These are phyloP conservation scores for Wasmannia auropunctata DNA, from an alignment of 1,140 invertebrate genomes.

Conservation along the genomic window DNA sequence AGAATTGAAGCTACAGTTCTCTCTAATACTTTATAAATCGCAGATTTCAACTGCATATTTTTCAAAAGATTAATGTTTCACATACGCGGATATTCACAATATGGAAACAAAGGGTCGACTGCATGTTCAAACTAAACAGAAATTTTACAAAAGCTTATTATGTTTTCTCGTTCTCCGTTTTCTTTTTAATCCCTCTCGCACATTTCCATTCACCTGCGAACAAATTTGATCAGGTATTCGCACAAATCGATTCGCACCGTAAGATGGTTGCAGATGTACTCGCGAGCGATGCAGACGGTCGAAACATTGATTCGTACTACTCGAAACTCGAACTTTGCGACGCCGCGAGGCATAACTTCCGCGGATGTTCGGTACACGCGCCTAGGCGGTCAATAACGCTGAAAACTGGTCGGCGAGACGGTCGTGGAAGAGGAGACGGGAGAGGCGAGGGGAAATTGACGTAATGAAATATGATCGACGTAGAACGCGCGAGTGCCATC, in stretches of 20 bases:
- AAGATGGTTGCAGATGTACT: background rate
- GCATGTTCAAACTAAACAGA: background rate
- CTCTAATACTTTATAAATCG: slow-evolving; percentile 18
- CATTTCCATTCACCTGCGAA: background rate
- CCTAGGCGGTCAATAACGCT: slow-evolving; percentile 42
- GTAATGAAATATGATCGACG: slow-evolving; percentile 59
- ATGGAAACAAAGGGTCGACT: background rate
- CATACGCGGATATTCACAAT: too few relatives aligned
- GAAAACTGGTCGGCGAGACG: slow-evolving; percentile 24
- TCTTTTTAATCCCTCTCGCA: background rate
- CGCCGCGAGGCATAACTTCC: slow-evolving; percentile 34
- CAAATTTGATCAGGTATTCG: background rate
- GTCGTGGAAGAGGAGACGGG: too few relatives aligned
- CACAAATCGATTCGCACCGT: background rate
- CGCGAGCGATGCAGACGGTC: background rate
- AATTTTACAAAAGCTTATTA: background rate
- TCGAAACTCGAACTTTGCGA: slow-evolving; percentile 34
- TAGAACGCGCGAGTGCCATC: slow-evolving; percentile 51
- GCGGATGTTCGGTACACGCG: slow-evolving; percentile 16
- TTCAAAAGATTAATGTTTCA: slow-evolving; percentile 18
- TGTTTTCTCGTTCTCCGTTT: background rate
- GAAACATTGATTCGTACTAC: slow-evolving; percentile 42
- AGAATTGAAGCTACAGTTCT: slow-evolving; percentile 24
- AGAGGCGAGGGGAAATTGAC: slow-evolving; percentile 28
- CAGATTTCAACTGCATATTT: background rate